These are phyloP conservation scores for Sebastes taczanowskii DNA, from an alignment of 2,797 vertebrate species.

Conservation along the genomic window DNA sequence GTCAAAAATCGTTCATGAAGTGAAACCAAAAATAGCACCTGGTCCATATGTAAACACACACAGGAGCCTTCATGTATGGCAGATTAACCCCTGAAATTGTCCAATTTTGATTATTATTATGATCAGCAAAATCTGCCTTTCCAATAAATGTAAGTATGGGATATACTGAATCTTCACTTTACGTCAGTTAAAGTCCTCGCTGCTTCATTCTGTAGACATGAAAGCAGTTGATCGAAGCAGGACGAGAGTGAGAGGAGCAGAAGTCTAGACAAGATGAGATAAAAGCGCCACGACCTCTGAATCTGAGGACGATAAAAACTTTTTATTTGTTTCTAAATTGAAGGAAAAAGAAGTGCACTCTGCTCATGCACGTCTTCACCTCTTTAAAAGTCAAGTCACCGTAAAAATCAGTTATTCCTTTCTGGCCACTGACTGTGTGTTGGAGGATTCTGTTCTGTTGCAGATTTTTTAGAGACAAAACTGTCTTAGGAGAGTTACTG, in stretches of 20 bases:
- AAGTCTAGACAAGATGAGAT: conserved; percentile 10
- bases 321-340: conserved; percentile 30
- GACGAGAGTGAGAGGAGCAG: background rate
- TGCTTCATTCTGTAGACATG: background rate
- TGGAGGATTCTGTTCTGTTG: conserved; percentile 4
- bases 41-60: background rate
- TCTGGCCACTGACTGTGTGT: background rate
- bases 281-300: conserved; percentile 4
- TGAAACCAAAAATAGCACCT: background rate
- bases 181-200: background rate
- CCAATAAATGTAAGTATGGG: background rate
- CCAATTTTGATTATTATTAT: background rate
- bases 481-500: conserved; percentile 30
- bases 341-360: background rate
- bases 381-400: conserved; percentile 37
- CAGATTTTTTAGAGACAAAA: conserved; percentile 27
- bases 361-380: background rate
- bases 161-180: background rate
- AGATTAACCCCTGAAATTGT: background rate
- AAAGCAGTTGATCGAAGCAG: conserved; percentile 9
- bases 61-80: background rate
- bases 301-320: conserved; percentile 7
- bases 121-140: background rate
- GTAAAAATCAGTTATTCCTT: background rate
- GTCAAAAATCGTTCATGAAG: background rate